Conservation (phyloP, 2,113 vertebrate genomes). For the Corvus moneduloides region DNA sequence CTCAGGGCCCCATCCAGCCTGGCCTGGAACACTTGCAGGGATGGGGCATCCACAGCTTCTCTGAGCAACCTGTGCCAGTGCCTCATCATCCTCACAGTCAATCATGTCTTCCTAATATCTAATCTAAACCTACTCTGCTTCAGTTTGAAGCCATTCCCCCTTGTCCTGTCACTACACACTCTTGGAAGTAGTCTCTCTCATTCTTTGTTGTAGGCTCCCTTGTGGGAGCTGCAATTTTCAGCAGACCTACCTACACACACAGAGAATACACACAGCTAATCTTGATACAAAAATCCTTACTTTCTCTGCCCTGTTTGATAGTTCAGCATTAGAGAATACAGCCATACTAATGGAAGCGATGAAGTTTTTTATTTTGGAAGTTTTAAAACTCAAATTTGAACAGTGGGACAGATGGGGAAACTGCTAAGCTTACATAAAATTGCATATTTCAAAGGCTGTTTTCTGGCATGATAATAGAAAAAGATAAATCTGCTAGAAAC, state of each 20-base stretch:
- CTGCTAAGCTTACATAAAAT: constrained; percentile 8
- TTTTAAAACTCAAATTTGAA: constrained; percentile 4
- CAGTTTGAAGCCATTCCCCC: neutral
- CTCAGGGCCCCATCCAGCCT: neutral
- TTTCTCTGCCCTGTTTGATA: neutral
- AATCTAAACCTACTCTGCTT: neutral
- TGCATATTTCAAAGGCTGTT: constrained; percentile 31
- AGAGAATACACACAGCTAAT: neutral
- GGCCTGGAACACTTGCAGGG: neutral
- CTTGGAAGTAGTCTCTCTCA: neutral
- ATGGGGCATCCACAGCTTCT: neutral
- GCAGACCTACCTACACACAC: neutral
- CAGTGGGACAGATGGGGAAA: constrained; percentile 41
- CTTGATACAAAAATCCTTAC: neutral
- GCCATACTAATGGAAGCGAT: neutral
- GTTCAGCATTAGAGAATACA: neutral
- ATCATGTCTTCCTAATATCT: neutral
- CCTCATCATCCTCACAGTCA: neutral
- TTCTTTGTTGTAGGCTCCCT: neutral
- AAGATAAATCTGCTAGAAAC: constrained; percentile 25
- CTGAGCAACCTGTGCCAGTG: neutral
- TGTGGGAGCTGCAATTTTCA: neutral
- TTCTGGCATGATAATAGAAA: constrained; percentile 24
- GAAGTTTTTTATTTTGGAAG: neutral
- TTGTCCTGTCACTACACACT: neutral